phyloP scores from a whole-genome alignment of 2,113 vertebrate species.

The Chloropsis cyanopogon region DNA sequence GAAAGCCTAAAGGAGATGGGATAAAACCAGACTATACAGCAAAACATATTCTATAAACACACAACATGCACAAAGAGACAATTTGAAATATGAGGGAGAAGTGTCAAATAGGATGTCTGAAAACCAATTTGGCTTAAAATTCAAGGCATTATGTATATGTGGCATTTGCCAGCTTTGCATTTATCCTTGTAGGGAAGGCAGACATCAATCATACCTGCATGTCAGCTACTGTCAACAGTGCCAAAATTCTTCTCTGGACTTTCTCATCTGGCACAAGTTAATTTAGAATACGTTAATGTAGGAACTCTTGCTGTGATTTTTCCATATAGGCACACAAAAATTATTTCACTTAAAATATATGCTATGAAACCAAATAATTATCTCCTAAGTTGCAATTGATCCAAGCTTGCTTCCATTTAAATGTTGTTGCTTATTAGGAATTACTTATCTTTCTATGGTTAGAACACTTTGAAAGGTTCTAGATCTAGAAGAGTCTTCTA shows the following conservation, averaged over 20 bases:
- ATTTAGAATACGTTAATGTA: background rate
- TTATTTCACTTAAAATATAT: background rate
- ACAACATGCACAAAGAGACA: background rate
- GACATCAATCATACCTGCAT: slow-evolving; percentile 34
- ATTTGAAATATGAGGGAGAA: slow-evolving; percentile 35
- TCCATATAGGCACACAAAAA: background rate
- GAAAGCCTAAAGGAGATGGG: slow-evolving; percentile 38
- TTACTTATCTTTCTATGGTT: background rate
- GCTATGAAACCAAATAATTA: background rate
- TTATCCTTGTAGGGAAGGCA: slow-evolving; percentile 1
- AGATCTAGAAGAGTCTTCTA: background rate
- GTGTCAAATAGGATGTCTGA: slow-evolving; percentile 21
- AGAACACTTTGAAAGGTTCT: background rate
- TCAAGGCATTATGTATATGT: slow-evolving; percentile 5
- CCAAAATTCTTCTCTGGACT: background rate
- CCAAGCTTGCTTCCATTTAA: background rate
- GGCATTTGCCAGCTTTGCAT: slow-evolving; percentile 36
- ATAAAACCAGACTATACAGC: slow-evolving; percentile 36
- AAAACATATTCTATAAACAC: slow-evolving; percentile 33
- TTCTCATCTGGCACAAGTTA: background rate
- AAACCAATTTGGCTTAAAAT: slow-evolving; percentile 36
- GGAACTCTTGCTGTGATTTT: background rate
- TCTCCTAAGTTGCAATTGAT: background rate
- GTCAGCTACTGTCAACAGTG: slow-evolving; percentile 8
- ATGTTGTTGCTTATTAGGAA: background rate